Percentiles rank a stretch among this genome's conserved stretches.
These are phyloP conservation scores for Clarias laeviceps DNA, from an alignment of 2,797 vertebrate species.

Conservation along the genomic window DNA sequence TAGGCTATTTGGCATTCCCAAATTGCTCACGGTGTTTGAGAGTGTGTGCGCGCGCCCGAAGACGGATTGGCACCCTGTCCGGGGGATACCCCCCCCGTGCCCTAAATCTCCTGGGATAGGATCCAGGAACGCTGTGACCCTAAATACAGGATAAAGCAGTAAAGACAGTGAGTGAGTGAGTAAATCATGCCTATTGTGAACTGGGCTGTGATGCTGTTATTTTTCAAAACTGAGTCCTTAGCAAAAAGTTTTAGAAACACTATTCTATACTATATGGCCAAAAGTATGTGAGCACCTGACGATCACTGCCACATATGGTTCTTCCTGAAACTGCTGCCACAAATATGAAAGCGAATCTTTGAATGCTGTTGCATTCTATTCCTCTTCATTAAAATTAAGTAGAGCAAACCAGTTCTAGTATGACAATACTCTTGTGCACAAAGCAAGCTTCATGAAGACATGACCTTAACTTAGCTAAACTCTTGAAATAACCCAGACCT, in stretches of 20 bases:
- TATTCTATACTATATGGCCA: not conserved
- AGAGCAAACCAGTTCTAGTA: not conserved
- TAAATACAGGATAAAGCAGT: too few relatives aligned
- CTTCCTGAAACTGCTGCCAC: not conserved
- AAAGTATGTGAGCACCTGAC: not conserved
- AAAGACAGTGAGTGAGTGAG: too few relatives aligned
- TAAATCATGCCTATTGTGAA: too few relatives aligned
- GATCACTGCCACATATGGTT: not conserved
- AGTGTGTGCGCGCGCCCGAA: too few relatives aligned
- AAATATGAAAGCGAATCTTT: not conserved
- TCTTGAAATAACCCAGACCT: not conserved
- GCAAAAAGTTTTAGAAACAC: too few relatives aligned
- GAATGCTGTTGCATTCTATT: not conserved
- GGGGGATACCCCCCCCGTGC: too few relatives aligned
- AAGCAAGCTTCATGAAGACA: not conserved
- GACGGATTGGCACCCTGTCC: too few relatives aligned
- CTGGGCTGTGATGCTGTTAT: too few relatives aligned
- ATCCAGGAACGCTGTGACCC: too few relatives aligned
- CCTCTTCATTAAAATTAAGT: not conserved
- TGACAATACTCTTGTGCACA: not conserved
- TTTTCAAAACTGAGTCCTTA: not conserved
- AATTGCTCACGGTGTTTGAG: too few relatives aligned
- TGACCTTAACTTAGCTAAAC: not conserved
- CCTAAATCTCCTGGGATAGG: too few relatives aligned
- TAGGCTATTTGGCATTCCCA: too few relatives aligned